phyloP scores from a whole-genome alignment of 2,888 invertebrate species.

The Diogma glabrata region DNA sequence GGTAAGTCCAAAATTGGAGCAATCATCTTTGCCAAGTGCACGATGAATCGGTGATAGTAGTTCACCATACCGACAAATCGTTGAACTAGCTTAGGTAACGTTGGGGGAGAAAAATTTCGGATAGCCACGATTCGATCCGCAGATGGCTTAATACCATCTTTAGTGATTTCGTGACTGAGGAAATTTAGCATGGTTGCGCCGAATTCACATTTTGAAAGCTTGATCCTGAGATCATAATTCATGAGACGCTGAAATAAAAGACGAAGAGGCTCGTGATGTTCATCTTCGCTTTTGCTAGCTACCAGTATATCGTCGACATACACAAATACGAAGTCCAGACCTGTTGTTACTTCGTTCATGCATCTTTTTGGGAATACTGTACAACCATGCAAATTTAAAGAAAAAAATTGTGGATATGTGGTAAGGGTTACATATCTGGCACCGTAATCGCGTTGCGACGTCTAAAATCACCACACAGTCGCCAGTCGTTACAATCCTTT shows the following conservation, averaged over 20 bases:
- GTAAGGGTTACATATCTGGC: too few relatives aligned
- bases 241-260: too few relatives aligned
- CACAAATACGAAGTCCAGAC: not conserved
- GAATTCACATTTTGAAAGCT: not conserved
- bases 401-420: not conserved
- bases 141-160: not conserved
- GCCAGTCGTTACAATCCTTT: too few relatives aligned
- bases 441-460: too few relatives aligned
- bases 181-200: not conserved
- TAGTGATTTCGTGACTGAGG: not conserved
- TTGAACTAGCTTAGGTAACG: not conserved
- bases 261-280: too few relatives aligned
- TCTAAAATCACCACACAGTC: too few relatives aligned
- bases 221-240: not conserved
- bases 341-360: too few relatives aligned
- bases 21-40: not conserved
- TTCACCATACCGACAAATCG: too few relatives aligned
- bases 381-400: not conserved
- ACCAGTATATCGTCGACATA: not conserved
- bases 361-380: not conserved
- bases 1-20: not conserved
- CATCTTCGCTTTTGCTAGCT: too few relatives aligned
- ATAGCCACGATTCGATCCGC: not conserved
- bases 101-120: not conserved
- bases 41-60: not conserved